These are phyloP conservation scores for Heliconius hewitsoni DNA, from an alignment of 1,140 invertebrate species.

Conservation along the genomic window DNA sequence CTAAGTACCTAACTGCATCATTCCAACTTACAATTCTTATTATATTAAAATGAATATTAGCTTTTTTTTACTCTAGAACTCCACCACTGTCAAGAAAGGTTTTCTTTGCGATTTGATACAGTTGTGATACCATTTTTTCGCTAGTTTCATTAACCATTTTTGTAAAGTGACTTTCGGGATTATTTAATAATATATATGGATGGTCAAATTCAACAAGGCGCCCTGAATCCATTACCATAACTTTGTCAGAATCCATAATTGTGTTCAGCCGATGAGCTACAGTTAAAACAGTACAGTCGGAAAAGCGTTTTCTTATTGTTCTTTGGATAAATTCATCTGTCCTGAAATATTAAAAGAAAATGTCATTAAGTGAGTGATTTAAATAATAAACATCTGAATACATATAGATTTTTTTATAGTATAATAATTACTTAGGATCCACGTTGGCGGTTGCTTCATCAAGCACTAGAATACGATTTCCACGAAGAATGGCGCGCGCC, in stretches of 20 bases:
- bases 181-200: slow-evolving; percentile 83
- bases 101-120: slow-evolving; percentile 68
- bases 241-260: slow-evolving; percentile 89
- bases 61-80: slow-evolving; percentile 55
- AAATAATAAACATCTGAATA: neutral
- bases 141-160: slow-evolving; percentile 87
- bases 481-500: slow-evolving; percentile 86
- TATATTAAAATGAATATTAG: slow-evolving; percentile 41
- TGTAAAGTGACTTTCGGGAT: slow-evolving; percentile 84
- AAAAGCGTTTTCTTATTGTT: slow-evolving; percentile 84
- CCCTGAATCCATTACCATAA: slow-evolving; percentile 88
- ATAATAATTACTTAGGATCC: slow-evolving; percentile 80
- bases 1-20: slow-evolving; percentile 55
- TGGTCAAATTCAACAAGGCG: slow-evolving; percentile 82
- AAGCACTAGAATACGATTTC: slow-evolving; percentile 87
- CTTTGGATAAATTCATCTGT: slow-evolving; percentile 84
- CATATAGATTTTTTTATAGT: neutral
- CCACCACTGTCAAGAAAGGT: slow-evolving; percentile 69
- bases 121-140: slow-evolving; percentile 79
- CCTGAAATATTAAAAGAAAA: slow-evolving; percentile 65
- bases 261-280: slow-evolving; percentile 93
- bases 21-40: slow-evolving; percentile 42
- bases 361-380: neutral
- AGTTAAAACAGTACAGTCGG: slow-evolving; percentile 87
- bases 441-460: slow-evolving; percentile 87